Conservation (phyloP, 2,888 invertebrate species). For the Athalia cordata region DNA sequence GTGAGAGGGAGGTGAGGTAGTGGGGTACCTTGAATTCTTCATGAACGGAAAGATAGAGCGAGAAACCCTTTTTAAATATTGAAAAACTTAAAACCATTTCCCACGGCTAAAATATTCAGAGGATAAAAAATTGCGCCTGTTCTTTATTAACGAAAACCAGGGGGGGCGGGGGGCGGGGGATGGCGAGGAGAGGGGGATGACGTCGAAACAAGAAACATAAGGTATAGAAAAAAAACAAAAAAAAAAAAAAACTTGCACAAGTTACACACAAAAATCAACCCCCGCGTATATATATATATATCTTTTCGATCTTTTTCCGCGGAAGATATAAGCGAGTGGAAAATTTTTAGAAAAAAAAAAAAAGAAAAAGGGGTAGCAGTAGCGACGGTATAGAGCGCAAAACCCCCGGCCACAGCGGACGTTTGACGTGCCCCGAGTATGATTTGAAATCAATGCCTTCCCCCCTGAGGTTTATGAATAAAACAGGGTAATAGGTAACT, state of each 20-base stretch:
- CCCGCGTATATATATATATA: no score
- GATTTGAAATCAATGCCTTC: slow-evolving; percentile 41
- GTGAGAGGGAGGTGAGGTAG: slow-evolving; percentile 16
- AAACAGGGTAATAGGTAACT: slow-evolving; percentile 40
- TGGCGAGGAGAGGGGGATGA: not conserved
- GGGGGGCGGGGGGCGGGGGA: slow-evolving; percentile 37
- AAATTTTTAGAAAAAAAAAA: slow-evolving; percentile 4
- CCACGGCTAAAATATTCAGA: slow-evolving; percentile 64
- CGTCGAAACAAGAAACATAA: not conserved
- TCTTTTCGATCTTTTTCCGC: slow-evolving; percentile 29
- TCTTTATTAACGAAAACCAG: slow-evolving; percentile 52
- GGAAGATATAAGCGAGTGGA: not conserved
- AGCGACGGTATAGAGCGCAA: slow-evolving; percentile 47
- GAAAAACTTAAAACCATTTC: slow-evolving; percentile 70
- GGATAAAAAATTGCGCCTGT: slow-evolving; percentile 62
- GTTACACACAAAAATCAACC: no score
- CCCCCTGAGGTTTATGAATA: slow-evolving; percentile 29
- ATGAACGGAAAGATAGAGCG: slow-evolving; percentile 52
- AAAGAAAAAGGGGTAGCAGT: not conserved
- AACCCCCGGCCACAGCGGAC: slow-evolving; percentile 27
- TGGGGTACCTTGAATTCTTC: slow-evolving; percentile 60
- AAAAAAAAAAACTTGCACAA: no score
- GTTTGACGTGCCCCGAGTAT: slow-evolving; percentile 27
- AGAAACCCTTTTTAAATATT: slow-evolving; percentile 62
- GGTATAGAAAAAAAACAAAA: no score